Conservation (phyloP, 1,140 invertebrate genomes). For the Aphelenchoides besseyi region DNA sequence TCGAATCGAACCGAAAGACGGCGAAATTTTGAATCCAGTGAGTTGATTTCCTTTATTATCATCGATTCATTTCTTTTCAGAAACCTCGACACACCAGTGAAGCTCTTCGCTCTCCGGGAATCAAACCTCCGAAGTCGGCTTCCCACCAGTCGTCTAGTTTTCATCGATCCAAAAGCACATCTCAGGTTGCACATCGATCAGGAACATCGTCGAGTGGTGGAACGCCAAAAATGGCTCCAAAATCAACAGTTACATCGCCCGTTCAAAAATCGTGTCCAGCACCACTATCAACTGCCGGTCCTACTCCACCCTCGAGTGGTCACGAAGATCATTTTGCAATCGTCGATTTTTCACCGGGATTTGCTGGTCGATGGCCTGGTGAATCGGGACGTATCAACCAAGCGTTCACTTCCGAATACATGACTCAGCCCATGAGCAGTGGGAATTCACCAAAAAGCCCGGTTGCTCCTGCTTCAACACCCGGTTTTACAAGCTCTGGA, state of each 20-base stretch:
- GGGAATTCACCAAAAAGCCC: not conserved
- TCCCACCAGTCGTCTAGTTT: constrained; percentile 28
- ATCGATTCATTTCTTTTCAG: constrained; percentile 31
- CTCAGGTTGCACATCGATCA: constrained; percentile 31
- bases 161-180: constrained; percentile 26
- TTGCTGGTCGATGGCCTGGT: constrained; percentile 37
- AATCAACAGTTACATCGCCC: constrained; percentile 28
- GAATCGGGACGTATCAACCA: constrained; percentile 44
- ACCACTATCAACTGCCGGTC: not conserved
- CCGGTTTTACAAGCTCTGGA: not conserved
- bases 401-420: constrained; percentile 46
- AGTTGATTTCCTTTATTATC: not conserved
- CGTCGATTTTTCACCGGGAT: constrained; percentile 22
- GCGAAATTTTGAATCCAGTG: constrained; percentile 35
- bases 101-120: constrained; percentile 48
- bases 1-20: constrained; percentile 49
- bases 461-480: constrained; percentile 8
- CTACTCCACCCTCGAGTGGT: constrained; percentile 10
- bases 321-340: constrained; percentile 47
- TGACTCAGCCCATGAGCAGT: not conserved
- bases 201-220: not conserved
- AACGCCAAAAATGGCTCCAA: constrained; percentile 20
- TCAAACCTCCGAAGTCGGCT: constrained; percentile 44
- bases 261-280: constrained; percentile 11
- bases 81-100: constrained; percentile 43